Evolutionary conservation across 2,888 invertebrate species (phyloP).

Genomic region (Pseudoips prasinana): DNA sequence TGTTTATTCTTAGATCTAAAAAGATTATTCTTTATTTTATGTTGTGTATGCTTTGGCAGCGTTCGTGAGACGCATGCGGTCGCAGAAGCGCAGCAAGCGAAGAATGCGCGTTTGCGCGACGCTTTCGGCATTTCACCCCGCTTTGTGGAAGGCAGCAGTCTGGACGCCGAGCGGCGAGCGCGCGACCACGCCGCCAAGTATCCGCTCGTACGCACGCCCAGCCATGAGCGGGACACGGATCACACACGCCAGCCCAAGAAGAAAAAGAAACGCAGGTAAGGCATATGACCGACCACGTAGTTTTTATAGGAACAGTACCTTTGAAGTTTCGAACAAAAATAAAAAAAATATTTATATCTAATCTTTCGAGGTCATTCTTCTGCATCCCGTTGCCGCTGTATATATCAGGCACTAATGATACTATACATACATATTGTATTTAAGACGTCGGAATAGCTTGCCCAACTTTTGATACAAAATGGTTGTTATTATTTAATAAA

Average conservation of each 20-base stretch:
- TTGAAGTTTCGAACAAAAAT: no score
- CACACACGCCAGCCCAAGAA: conserved; percentile 81
- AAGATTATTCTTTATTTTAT: conserved; percentile 10
- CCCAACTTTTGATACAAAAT: no score
- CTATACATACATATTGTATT: no score
- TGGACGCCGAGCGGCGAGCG: conserved; percentile 88
- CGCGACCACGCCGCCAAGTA: conserved; percentile 83
- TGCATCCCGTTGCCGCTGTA: no score
- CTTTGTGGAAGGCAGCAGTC: conserved; percentile 96
- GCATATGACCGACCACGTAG: neutral
- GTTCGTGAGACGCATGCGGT: conserved; percentile 97
- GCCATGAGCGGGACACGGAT: conserved; percentile 81
- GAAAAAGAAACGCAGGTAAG: conserved; percentile 88
- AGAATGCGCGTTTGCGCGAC: conserved; percentile 95
- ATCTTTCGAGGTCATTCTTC: no score
- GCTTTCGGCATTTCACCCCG: conserved; percentile 97
- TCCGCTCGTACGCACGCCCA: conserved; percentile 89
- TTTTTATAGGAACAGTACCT: no score
- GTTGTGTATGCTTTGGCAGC: conserved; percentile 68
- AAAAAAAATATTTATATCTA: no score
- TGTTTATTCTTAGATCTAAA: no score
- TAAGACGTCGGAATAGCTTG: no score
- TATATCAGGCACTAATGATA: no score
- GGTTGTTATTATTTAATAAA: no score
- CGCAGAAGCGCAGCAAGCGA: conserved; percentile 97